Evolutionary conservation across 2,888 invertebrate genomes (phyloP).

Genomic region (Latheticus oryzae): DNA sequence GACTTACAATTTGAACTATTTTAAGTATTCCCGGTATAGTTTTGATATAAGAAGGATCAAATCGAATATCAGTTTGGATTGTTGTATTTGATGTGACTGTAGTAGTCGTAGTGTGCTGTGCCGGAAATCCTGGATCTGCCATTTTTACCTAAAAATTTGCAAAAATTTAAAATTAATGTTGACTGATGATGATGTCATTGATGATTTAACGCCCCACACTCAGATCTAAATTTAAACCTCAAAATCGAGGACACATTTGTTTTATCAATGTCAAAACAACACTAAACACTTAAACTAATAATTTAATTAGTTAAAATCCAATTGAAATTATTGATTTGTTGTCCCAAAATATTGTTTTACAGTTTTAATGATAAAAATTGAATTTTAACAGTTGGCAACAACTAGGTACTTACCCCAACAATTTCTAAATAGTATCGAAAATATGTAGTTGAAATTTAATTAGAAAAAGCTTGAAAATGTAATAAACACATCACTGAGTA

Average conservation of each 20-base stretch:
- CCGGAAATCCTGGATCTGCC: constrained; percentile 77
- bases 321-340: no score
- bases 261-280: background rate
- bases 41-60: constrained; percentile 77
- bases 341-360: no score
- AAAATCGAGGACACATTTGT: constrained; percentile 25
- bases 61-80: constrained; percentile 79
- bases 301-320: no score
- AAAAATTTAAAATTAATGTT: constrained; percentile 20
- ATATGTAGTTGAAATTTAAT: constrained; percentile 1
- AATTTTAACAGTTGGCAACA: no score
- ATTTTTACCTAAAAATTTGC: constrained; percentile 46
- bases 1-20: constrained; percentile 79
- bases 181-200: constrained; percentile 36
- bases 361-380: no score
- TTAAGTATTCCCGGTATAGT: constrained; percentile 83
- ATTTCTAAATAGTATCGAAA: background rate
- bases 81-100: constrained; percentile 75
- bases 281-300: no score
- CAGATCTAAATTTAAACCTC: constrained; percentile 7
- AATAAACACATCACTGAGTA: constrained; percentile 24
- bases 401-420: no score
- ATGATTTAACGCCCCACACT: no score
- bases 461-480: constrained; percentile 1
- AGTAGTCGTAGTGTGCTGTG: constrained; percentile 80